Conservation (phyloP, 2,888 invertebrate species). For the Macaria notata region DNA sequence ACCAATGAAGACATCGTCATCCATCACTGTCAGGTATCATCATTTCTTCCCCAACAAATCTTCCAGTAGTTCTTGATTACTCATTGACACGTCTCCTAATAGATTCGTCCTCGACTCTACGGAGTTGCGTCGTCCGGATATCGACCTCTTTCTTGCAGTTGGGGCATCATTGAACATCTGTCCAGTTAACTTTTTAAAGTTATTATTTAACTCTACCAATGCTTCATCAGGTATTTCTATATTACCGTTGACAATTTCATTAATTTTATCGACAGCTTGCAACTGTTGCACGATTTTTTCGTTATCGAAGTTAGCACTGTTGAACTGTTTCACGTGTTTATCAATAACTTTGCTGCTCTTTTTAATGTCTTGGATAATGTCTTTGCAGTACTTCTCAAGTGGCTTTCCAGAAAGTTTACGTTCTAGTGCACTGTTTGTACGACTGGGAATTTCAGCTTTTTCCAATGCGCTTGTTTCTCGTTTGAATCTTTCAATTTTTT, state of each 20-base stretch:
- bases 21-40: constrained; percentile 36
- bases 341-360: constrained; percentile 75
- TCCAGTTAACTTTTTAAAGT: constrained; percentile 66
- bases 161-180: constrained; percentile 53
- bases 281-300: constrained; percentile 75
- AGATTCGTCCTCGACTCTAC: constrained; percentile 51
- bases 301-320: constrained; percentile 67
- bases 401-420: constrained; percentile 55
- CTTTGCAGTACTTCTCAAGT: constrained; percentile 70
- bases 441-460: constrained; percentile 17
- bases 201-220: constrained; percentile 66
- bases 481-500: constrained; percentile 32
- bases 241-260: constrained; percentile 64
- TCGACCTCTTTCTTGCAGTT: constrained; percentile 57
- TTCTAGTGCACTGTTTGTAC: constrained; percentile 49
- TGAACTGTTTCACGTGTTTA: constrained; percentile 74
- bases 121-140: constrained; percentile 55
- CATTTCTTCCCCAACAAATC: constrained; percentile 74
- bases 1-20: no score
- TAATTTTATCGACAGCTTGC: constrained; percentile 76
- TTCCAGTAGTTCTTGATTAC: constrained; percentile 68
- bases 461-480: constrained; percentile 25
- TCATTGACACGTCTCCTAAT: constrained; percentile 64
- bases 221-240: constrained; percentile 59
- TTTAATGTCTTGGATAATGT: constrained; percentile 71